Conservation (phyloP, 2,797 vertebrate species). For the Hypotaenidia philippensis region DNA sequence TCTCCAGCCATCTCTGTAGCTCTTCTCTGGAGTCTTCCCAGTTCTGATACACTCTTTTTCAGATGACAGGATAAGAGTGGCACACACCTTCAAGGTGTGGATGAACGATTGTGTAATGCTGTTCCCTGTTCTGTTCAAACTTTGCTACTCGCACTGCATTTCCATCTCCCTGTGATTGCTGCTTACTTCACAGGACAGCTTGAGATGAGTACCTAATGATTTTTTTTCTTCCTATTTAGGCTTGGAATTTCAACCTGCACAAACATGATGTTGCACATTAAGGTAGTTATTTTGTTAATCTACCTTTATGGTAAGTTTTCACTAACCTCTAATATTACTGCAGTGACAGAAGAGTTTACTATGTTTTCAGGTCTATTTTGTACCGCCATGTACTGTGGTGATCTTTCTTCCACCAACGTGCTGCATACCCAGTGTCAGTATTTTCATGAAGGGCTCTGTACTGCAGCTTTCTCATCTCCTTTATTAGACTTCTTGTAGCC, state of each 20-base stretch:
- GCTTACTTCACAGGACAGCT: neutral
- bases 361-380: neutral
- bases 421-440: neutral
- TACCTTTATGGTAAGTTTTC: neutral
- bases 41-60: neutral
- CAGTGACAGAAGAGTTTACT: neutral
- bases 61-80: neutral
- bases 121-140: neutral
- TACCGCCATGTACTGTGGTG: neutral
- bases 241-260: neutral
- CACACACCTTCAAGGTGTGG: neutral
- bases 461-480: neutral
- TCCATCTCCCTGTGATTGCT: neutral
- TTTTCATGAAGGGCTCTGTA: neutral
- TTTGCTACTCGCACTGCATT: neutral
- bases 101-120: neutral
- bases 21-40: neutral
- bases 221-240: neutral
- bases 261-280: neutral
- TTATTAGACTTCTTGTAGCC: neutral
- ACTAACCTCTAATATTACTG: neutral
- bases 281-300: neutral
- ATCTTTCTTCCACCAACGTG: neutral
- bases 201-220: neutral
- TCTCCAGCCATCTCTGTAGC: neutral